Evolutionary conservation across 1,140 invertebrate genomes (phyloP).

Genomic region (Drosophila mauritiana): DNA sequence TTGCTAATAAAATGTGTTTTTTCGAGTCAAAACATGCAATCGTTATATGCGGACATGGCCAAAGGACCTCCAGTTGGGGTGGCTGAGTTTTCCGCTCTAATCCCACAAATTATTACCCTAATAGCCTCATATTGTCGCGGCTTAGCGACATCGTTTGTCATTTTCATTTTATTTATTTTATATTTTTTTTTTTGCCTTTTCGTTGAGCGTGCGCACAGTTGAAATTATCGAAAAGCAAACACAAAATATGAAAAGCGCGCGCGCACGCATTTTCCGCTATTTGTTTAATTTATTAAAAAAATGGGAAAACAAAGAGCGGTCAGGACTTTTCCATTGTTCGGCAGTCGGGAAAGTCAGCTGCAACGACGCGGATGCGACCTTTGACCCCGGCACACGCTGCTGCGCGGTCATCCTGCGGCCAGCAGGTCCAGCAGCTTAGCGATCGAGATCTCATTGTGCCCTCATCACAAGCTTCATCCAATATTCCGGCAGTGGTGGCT

Average conservation of each 20-base stretch:
- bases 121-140: slow-evolving; percentile 75
- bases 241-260: slow-evolving; percentile 66
- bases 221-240: slow-evolving; percentile 72
- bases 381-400: slow-evolving; percentile 48
- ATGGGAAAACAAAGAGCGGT: slow-evolving; percentile 11
- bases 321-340: slow-evolving; percentile 36
- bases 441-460: neutral
- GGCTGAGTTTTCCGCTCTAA: slow-evolving; percentile 35
- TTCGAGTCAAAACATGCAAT: slow-evolving; percentile 7
- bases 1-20: neutral
- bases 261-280: slow-evolving; percentile 30
- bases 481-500: neutral
- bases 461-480: no score
- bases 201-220: slow-evolving; percentile 32
- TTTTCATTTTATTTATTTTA: neutral
- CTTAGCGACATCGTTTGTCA: slow-evolving; percentile 71
- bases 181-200: slow-evolving; percentile 13
- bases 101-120: slow-evolving; percentile 80
- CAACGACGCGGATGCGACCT: slow-evolving; percentile 31
- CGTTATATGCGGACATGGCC: no score
- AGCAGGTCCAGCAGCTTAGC: slow-evolving; percentile 54
- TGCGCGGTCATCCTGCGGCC: slow-evolving; percentile 62
- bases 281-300: slow-evolving; percentile 73
- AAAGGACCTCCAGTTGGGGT: slow-evolving; percentile 7
- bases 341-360: slow-evolving; percentile 56